Evolutionary conservation across 2,797 vertebrate genomes (phyloP).

Genomic region (Prionace glauca): DNA sequence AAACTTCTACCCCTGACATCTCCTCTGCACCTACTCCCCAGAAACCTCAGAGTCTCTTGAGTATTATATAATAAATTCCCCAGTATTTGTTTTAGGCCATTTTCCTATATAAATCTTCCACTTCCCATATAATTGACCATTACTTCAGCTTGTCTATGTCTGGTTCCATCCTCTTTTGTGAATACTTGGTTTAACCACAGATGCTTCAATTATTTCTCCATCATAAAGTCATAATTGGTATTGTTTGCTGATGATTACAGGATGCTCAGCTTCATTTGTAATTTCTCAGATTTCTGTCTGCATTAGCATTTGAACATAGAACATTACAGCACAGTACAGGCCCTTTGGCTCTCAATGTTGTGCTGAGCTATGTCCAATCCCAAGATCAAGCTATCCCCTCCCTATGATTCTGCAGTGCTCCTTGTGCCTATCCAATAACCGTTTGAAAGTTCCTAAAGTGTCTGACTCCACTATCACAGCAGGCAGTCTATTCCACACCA

Average conservation of each 20-base stretch:
- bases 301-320: neutral
- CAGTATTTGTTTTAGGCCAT: neutral
- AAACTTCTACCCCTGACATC: too few species aligned
- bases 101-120: neutral
- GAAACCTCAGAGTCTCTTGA: neutral
- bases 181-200: neutral
- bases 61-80: neutral
- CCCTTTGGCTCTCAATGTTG: too few species aligned
- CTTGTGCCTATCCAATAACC: too few species aligned
- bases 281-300: neutral
- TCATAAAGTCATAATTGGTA: neutral
- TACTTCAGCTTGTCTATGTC: neutral
- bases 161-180: neutral
- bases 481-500: too few species aligned
- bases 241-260: neutral
- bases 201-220: neutral
- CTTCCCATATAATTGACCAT: neutral
- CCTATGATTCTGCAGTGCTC: too few species aligned
- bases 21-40: too few species aligned
- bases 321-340: too few species aligned
- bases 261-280: neutral
- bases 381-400: too few species aligned
- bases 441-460: too few species aligned
- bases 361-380: too few species aligned
- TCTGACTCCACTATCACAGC: too few species aligned